Evolutionary conservation across 2,113 vertebrate species (phyloP).

Genomic region (Callionymus lyra): DNA sequence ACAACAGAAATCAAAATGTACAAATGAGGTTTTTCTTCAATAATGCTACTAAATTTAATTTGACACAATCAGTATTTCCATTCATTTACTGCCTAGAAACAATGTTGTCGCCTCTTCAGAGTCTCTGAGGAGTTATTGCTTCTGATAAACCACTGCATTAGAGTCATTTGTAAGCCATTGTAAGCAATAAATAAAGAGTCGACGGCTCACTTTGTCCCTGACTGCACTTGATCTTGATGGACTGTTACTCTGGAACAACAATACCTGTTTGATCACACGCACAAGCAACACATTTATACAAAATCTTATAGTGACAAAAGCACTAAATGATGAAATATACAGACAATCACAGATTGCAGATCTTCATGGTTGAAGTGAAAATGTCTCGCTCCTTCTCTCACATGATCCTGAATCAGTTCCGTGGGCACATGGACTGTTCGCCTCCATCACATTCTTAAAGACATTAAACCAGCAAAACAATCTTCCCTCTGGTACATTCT

Average conservation of each 20-base stretch:
- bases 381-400: slow-evolving; percentile 24
- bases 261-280: slow-evolving; percentile 55
- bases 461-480: slow-evolving; percentile 15
- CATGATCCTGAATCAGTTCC: no score
- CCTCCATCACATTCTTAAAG: slow-evolving; percentile 2
- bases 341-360: slow-evolving; percentile 98
- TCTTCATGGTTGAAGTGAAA: slow-evolving; percentile 59
- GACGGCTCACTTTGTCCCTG: slow-evolving; percentile 76
- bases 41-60: slow-evolving; percentile 27
- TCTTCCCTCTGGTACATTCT: slow-evolving; percentile 24
- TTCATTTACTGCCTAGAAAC: slow-evolving; percentile 58
- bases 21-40: slow-evolving; percentile 35
- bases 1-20: slow-evolving; percentile 30
- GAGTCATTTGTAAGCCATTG: slow-evolving; percentile 56
- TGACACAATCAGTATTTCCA: slow-evolving; percentile 47
- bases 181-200: slow-evolving; percentile 72
- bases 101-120: slow-evolving; percentile 49
- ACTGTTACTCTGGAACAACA: slow-evolving; percentile 57
- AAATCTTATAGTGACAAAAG: slow-evolving; percentile 74
- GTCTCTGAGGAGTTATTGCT: slow-evolving; percentile 70
- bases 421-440: slow-evolving; percentile 5
- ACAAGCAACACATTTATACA: slow-evolving; percentile 61
- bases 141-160: slow-evolving; percentile 22
- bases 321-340: slow-evolving; percentile 74
- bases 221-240: slow-evolving; percentile 82